Conservation (phyloP, 2,797 vertebrate genomes). For the Ficedula albicollis region DNA sequence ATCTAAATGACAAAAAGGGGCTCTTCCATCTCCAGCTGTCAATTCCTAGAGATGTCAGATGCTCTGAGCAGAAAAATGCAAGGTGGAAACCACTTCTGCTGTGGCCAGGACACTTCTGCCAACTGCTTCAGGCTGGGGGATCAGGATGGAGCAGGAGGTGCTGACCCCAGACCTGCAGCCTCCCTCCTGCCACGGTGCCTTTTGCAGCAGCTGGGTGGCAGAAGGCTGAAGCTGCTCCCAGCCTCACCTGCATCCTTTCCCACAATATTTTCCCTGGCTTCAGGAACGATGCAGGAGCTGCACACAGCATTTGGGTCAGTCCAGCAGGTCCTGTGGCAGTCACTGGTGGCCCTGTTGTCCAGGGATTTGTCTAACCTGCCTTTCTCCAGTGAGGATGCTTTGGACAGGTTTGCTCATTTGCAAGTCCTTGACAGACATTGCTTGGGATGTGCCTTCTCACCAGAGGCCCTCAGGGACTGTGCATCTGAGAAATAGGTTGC, state of each 20-base stretch:
- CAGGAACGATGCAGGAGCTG: too few relatives aligned
- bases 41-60: rapidly evolving
- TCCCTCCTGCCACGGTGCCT: rapidly evolving
- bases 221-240: not conserved
- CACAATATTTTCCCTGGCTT: too few relatives aligned
- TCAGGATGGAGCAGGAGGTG: not conserved
- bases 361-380: too few relatives aligned
- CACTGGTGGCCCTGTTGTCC: too few relatives aligned
- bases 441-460: not conserved
- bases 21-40: not conserved
- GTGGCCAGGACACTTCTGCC: not conserved
- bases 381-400: not conserved
- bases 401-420: not conserved
- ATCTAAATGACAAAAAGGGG: not conserved
- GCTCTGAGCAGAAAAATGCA: rapidly evolving
- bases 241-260: not conserved
- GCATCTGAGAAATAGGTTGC: not conserved
- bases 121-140: not conserved
- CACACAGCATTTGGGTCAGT: too few relatives aligned
- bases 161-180: not conserved
- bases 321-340: too few relatives aligned
- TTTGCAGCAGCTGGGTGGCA: not conserved
- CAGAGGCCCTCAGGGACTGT: not conserved
- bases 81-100: not conserved
- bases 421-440: not conserved